Evolutionary conservation across 1,140 invertebrate species (phyloP).

Genomic region (Dendroctonus valens): DNA sequence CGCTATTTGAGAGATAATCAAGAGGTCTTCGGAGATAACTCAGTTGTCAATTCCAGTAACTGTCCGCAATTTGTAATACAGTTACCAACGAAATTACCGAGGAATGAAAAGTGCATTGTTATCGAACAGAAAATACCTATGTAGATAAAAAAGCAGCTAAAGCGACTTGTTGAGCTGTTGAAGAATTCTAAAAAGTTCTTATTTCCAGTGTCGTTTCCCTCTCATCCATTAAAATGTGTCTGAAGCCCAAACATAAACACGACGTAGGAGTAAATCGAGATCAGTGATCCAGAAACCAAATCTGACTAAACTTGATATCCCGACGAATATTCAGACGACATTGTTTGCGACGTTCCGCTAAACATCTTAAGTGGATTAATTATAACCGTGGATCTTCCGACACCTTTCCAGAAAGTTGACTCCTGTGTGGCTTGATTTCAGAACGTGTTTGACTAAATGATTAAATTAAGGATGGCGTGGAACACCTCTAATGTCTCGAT

Average conservation of each 20-base stretch:
- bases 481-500: slow-evolving; percentile 21
- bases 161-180: too few species aligned
- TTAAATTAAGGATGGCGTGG: slow-evolving; percentile 20
- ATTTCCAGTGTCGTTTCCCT: too few species aligned
- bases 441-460: slow-evolving; percentile 30
- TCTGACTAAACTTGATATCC: slow-evolving; percentile 19
- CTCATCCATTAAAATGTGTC: too few species aligned
- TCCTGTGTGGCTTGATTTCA: slow-evolving; percentile 29
- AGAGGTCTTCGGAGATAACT: slow-evolving; percentile 1
- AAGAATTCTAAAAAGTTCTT: too few species aligned
- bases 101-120: too few species aligned
- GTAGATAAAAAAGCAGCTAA: too few species aligned
- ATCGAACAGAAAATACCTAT: too few species aligned
- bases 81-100: neutral
- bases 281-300: neutral
- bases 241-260: too few species aligned
- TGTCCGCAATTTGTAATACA: neutral
- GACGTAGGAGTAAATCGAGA: too few species aligned
- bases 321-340: slow-evolving; percentile 6
- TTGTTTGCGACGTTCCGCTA: slow-evolving; percentile 33
- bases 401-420: slow-evolving; percentile 26
- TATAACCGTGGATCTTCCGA: slow-evolving; percentile 29
- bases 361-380: slow-evolving; percentile 32
- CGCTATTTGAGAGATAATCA: slow-evolving; percentile 6
- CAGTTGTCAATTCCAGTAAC: neutral